A percentile compares a stretch with the other conserved stretches of the same genome.
These are phyloP conservation scores for Dyspetes luteomarginatus DNA, from an alignment of 2,888 invertebrate genomes.

Conservation along the genomic window DNA sequence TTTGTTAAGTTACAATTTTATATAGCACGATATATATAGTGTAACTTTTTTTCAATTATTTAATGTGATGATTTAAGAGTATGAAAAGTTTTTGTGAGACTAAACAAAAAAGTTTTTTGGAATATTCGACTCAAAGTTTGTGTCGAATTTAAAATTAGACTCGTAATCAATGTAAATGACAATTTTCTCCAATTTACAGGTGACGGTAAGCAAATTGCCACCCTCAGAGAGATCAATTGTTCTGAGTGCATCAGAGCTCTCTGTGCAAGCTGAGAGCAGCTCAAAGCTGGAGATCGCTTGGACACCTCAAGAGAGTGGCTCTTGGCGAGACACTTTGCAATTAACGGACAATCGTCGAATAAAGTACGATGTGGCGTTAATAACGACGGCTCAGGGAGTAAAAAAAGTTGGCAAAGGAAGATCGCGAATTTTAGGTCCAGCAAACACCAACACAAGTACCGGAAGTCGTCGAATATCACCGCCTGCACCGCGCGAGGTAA, in stretches of 20 bases:
- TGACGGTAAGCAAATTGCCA: constrained; percentile 84
- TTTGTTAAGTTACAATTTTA: too few species aligned
- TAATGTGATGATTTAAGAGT: too few species aligned
- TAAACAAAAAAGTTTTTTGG: too few species aligned
- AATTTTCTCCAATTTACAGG: constrained; percentile 79
- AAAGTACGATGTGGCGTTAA: constrained; percentile 86
- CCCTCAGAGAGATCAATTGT: constrained; percentile 85
- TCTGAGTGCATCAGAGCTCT: constrained; percentile 85
- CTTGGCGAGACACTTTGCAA: constrained; percentile 87
- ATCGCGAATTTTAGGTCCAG: constrained; percentile 46
- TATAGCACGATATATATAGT: too few species aligned
- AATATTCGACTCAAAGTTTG: too few species aligned
- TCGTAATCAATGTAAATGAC: too few species aligned
- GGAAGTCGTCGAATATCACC: neutral
- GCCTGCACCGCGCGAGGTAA: constrained; percentile 36
- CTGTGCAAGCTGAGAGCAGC: constrained; percentile 85
- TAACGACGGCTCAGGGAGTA: constrained; percentile 61
- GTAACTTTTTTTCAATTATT: too few species aligned
- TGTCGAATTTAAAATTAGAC: too few species aligned
- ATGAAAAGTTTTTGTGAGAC: too few species aligned
- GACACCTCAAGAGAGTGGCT: constrained; percentile 86
- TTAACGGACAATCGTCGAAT: constrained; percentile 87
- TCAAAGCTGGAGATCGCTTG: constrained; percentile 86
- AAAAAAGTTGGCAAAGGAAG: constrained; percentile 55
- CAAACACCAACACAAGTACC: constrained; percentile 47